phyloP scores from a whole-genome alignment of 2,797 vertebrate genomes.

The Cynodonichthys magdalenae region DNA sequence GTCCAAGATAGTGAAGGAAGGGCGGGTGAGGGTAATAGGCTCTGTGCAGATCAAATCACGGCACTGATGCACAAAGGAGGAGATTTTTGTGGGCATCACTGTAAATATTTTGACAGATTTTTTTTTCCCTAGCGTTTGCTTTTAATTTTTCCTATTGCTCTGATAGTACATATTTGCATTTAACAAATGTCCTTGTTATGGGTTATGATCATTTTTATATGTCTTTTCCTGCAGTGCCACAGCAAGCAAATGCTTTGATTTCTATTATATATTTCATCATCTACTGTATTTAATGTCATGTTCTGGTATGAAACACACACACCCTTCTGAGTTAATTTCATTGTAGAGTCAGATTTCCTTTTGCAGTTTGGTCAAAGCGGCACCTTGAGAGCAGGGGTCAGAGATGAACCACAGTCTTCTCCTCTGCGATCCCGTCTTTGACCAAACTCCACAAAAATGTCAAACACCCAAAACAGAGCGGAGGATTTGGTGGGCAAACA shows the following conservation, averaged over 20 bases:
- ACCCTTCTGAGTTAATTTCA: conserved; percentile 57
- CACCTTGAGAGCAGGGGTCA: conserved; percentile 72
- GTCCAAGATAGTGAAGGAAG: conserved; percentile 80
- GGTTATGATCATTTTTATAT: neutral
- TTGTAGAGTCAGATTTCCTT: conserved; percentile 45
- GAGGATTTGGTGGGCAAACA: conserved; percentile 73
- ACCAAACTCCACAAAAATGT: conserved; percentile 75
- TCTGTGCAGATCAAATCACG: conserved; percentile 68
- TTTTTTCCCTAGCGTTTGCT: conserved; percentile 24
- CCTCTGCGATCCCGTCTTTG: conserved; percentile 54
- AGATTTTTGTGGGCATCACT: conserved; percentile 32
- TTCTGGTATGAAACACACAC: conserved; percentile 54
- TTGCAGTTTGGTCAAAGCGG: conserved; percentile 47
- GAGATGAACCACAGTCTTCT: conserved; percentile 71
- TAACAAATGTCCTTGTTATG: neutral
- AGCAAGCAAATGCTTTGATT: neutral
- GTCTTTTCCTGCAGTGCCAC: conserved; percentile 5
- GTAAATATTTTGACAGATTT: conserved; percentile 59
- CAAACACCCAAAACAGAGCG: conserved; percentile 53
- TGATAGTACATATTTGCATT: neutral
- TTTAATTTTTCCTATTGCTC: neutral
- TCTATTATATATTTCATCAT: conserved; percentile 14
- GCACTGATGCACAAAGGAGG: conserved; percentile 46
- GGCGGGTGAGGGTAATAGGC: conserved; percentile 76
- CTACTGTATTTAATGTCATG: conserved; percentile 4